Conservation (phyloP, 2,113 vertebrate species). For the Beaufortia kweichowensis region DNA sequence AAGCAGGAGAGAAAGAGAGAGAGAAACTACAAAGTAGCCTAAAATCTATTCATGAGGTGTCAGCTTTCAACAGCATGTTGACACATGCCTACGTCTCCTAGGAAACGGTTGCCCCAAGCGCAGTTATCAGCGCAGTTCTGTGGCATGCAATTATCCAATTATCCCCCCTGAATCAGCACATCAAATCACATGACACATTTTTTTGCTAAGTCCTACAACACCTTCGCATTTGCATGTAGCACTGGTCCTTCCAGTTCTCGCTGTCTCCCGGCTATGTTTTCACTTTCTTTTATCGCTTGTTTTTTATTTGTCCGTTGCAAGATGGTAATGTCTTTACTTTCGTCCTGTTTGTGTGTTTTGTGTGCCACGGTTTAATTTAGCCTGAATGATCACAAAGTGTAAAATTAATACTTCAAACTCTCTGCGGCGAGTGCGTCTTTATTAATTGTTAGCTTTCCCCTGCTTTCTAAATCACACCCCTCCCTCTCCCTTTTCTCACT, state of each 20-base stretch:
- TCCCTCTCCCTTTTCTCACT: constrained; percentile 26
- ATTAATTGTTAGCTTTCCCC: constrained; percentile 32
- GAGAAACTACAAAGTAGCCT: constrained; percentile 59
- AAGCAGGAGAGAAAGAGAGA: constrained; percentile 11
- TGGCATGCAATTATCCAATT: constrained; percentile 73
- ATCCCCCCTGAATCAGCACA: constrained; percentile 71
- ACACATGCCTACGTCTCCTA: constrained; percentile 71
- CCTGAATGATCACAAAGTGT: constrained; percentile 28
- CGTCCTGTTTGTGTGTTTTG: not conserved
- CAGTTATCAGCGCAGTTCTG: constrained; percentile 67
- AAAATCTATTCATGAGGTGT: constrained; percentile 70
- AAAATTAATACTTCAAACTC: not conserved
- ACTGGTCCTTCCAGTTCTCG: constrained; percentile 56
- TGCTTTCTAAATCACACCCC: constrained; percentile 35
- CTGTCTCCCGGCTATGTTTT: constrained; percentile 46
- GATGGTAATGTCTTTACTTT: not conserved
- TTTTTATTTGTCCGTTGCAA: not conserved
- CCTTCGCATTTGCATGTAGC: constrained; percentile 58
- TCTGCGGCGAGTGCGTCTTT: constrained; percentile 4
- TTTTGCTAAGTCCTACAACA: constrained; percentile 53
- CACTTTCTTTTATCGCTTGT: constrained; percentile 17
- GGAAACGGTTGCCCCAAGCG: constrained; percentile 68
- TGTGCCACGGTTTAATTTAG: constrained; percentile 15
- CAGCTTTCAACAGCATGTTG: constrained; percentile 67
- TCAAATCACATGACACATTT: constrained; percentile 53